These are phyloP conservation scores for Hydrozoanthus gracilis DNA, from an alignment of 92 coral and sea anemone genomes.

Conservation along the genomic window DNA sequence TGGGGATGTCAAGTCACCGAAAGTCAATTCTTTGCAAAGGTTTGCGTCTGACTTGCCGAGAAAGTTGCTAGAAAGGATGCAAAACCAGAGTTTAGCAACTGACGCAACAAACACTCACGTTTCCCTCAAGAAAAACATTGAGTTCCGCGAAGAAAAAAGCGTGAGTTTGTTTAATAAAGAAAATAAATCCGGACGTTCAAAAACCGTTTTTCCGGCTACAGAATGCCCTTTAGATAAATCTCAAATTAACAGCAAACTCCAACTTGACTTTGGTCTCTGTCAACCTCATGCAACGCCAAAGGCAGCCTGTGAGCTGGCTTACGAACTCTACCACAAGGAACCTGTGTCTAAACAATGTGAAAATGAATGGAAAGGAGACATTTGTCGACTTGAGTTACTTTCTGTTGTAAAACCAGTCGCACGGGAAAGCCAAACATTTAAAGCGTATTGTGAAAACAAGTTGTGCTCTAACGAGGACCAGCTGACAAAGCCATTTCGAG, in stretches of 20 bases:
- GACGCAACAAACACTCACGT: too few species aligned
- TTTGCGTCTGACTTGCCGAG: too few species aligned
- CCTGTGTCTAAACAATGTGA: slow-evolving; percentile 59
- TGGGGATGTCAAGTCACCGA: too few species aligned
- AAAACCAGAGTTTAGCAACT: too few species aligned
- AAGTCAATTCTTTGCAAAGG: too few species aligned
- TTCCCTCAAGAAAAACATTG: too few species aligned
- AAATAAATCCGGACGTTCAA: too few species aligned
- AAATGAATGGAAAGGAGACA: slow-evolving; percentile 34
- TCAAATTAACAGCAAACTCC: background rate
- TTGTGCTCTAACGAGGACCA: background rate
- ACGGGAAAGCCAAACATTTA: background rate
- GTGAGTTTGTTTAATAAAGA: too few species aligned
- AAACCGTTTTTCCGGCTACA: background rate
- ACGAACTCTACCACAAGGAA: slow-evolving; percentile 33
- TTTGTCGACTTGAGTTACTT: slow-evolving; percentile 50
- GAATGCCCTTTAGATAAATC: slow-evolving; percentile 6
- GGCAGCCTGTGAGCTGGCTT: slow-evolving; percentile 65
- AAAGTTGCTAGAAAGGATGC: too few species aligned
- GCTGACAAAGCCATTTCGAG: slow-evolving; percentile 13
- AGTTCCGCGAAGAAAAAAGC: too few species aligned
- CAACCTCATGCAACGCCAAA: slow-evolving; percentile 63
- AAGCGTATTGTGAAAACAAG: background rate
- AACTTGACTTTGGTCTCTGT: slow-evolving; percentile 57
- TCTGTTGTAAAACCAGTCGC: background rate